Percentiles rank a stretch among this genome's conserved stretches.
Conservation (phyloP, 2,797 vertebrate genomes). For the Schizopygopsis malacanthus region DNA sequence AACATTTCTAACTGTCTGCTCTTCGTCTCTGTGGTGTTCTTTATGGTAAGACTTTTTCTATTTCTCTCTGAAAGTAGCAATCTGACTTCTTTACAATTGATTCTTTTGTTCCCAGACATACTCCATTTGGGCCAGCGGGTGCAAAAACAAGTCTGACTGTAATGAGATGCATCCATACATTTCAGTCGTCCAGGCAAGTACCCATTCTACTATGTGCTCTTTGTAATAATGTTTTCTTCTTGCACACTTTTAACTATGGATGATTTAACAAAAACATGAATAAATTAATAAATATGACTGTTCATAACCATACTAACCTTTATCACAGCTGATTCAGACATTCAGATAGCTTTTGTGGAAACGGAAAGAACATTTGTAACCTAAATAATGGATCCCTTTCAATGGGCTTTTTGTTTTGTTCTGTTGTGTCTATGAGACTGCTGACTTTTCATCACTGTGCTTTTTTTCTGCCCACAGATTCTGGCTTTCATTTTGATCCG, state of each 20-base stretch:
- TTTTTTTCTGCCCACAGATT: constrained; percentile 78
- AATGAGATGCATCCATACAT: constrained; percentile 96
- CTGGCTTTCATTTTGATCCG: constrained; percentile 96
- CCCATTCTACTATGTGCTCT: too few species aligned
- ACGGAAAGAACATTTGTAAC: constrained; percentile 13
- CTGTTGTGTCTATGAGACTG: constrained; percentile 13
- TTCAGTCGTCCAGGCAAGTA: constrained; percentile 92
- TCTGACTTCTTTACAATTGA: constrained; percentile 11
- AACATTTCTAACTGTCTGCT: constrained; percentile 91
- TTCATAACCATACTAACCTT: background rate
- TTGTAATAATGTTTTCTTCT: background rate
- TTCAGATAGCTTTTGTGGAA: background rate
- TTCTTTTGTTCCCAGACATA: constrained; percentile 82
- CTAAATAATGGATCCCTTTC: background rate
- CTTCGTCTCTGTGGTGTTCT: constrained; percentile 88
- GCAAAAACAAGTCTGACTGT: constrained; percentile 95
- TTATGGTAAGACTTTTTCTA: constrained; percentile 81
- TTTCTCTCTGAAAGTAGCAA: background rate
- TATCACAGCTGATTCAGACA: background rate
- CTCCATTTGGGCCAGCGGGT: constrained; percentile 96
- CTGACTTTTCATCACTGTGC: background rate
- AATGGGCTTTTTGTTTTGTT: constrained; percentile 9
- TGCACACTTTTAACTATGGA: background rate
- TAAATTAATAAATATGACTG: background rate
- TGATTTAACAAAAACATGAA: background rate